Conservation (phyloP, 2,888 invertebrate genomes). For the Brachyptera risi region DNA sequence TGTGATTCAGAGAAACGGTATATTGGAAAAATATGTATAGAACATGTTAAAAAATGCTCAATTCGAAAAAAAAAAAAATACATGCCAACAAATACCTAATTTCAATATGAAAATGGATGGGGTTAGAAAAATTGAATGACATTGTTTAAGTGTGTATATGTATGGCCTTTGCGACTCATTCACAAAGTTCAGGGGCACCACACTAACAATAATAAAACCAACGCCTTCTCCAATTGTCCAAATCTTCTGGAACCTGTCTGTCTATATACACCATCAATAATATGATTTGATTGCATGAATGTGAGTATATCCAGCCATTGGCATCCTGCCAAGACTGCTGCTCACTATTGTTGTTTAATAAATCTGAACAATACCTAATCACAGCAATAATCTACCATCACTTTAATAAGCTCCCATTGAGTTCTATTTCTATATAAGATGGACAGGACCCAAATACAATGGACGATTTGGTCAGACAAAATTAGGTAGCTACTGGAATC, state of each 20-base stretch:
- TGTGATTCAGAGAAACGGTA: too few relatives aligned
- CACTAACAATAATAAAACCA: too few relatives aligned
- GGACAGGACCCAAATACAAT: not conserved
- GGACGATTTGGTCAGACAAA: not conserved
- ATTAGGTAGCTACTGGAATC: slow-evolving; percentile 6
- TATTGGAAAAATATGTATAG: too few relatives aligned
- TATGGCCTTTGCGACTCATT: too few relatives aligned
- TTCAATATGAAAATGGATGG: too few relatives aligned
- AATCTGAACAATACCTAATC: slow-evolving; percentile 8
- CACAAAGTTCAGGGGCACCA: too few relatives aligned
- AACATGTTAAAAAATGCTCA: too few relatives aligned
- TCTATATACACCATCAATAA: not conserved
- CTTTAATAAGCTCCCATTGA: slow-evolving; percentile 6
- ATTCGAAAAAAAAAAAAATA: too few relatives aligned
- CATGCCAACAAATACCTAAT: too few relatives aligned
- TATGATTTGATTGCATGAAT: not conserved
- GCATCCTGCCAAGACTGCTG: not conserved
- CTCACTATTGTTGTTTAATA: slow-evolving; percentile 11
- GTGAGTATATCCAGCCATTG: not conserved
- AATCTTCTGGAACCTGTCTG: not conserved
- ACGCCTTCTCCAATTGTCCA: not conserved
- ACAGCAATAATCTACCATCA: not conserved
- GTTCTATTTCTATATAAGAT: not conserved
- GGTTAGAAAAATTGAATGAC: too few relatives aligned
- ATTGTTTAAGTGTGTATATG: too few relatives aligned